Base-by-base conservation (phyloP, 2,888 invertebrate genomes). In the Apamea sordens region DNA sequence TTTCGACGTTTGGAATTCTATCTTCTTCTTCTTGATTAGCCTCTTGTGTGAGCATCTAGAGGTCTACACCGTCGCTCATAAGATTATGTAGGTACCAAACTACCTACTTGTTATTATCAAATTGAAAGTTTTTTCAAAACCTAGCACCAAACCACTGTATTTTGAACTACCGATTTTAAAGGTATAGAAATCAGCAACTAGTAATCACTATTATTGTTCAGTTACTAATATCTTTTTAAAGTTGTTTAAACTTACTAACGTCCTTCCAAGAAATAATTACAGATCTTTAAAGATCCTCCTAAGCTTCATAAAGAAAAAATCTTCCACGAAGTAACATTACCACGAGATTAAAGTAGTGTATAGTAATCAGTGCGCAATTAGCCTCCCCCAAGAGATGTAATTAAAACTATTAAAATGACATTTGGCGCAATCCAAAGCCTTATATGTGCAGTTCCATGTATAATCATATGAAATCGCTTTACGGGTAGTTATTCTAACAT, bases 361-460 rank as follows among this genome's bases (percentile, higher is more conserved):
- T 73, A 87, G 90, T 87, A 90, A 90, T 91, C 79, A 84, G 90
- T 90, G 89, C 89, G 89, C 89, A 94, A 94, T 95, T 94, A 94
- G 89, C 82, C 89, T 89, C 86, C 88, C 88, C 89, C 80, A 85
- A 82, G 88, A 90, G 84, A 89, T 90, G 92, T 94, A 96, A 96
- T 96, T 96, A 96, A 94, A 94, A 95, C 95, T 92, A 96, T 96
- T 96, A 96, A 95, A 96, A 95, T 93, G 91, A 95, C 95, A 96
- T 96, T 96, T 95, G 94, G 93, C 93, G 89, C 91, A 89, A 83
- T 89, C 76, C 67, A 91, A 87, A 90, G 90, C 87, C 85, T 90
- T 90, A 89, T 85, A 82, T 81, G 86, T 84, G 83, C 86, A 88
- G 88, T 92, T 90, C 92, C 91, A 90, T 91, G 88, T 90, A 89